A percentile compares a stretch with the other conserved stretches of the same genome.
These are phyloP conservation scores for Apaloderma vittatum DNA, from an alignment of 2,113 vertebrate genomes.

Conservation along the genomic window DNA sequence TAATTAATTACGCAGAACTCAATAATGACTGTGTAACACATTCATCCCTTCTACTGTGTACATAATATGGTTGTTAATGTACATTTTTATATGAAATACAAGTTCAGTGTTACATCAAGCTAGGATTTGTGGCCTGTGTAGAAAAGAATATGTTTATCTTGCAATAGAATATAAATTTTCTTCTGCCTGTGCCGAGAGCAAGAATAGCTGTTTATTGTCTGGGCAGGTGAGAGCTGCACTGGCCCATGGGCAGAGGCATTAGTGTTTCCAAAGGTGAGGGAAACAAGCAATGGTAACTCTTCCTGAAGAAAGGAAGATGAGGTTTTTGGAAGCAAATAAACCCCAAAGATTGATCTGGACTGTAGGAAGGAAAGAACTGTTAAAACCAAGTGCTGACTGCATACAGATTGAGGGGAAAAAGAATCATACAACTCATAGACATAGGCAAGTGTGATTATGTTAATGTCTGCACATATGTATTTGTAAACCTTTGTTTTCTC, in stretches of 20 bases:
- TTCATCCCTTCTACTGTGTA: neutral
- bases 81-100: neutral
- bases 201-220: neutral
- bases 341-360: neutral
- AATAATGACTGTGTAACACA: neutral
- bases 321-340: neutral
- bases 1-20: neutral
- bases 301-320: neutral
- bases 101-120: neutral
- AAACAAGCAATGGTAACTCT: neutral
- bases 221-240: neutral
- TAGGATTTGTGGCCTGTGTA: neutral
- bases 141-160: neutral
- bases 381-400: neutral
- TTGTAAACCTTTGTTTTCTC: neutral
- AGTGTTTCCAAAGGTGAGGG: neutral
- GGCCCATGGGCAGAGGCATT: neutral
- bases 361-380: neutral
- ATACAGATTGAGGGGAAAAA: neutral
- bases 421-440: neutral
- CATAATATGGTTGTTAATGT: neutral
- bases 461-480: neutral
- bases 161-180: neutral
- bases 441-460: neutral
- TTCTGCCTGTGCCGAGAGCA: neutral